Base-by-base conservation (phyloP, 2,888 invertebrate genomes). In the Cantharis rufa region DNA sequence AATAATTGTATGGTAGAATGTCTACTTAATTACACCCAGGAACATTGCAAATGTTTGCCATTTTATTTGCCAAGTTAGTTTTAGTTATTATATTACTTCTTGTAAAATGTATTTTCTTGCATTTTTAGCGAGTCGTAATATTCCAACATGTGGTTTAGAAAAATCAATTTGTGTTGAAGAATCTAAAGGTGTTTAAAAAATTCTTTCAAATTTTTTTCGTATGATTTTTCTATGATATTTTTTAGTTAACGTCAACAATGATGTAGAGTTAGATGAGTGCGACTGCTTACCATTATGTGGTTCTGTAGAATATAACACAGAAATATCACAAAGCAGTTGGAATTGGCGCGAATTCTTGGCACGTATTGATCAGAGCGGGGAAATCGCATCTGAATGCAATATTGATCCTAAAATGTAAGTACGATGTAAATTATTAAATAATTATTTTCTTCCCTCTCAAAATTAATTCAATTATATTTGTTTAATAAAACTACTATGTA, bases 1-100 rank as follows among this genome's bases (percentile, higher is more conserved):
- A 89, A 90, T 70, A 93, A 92, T 84, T 93, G 93, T 82, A 92
- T 92, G 82, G 88, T 92, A 85, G 93, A 93, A 85, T 93, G 93
- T 80, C 85, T 92, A 73, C 89, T 92, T 4, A 92, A 93, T 86
- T 92, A 90, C 78, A 92, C 93, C 0, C 84, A 89, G 70, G 84
- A 86, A 5, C 86, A 88, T 78, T 93, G 93, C 83, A 90, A 89
- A 1, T 93, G 93, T 82, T 92, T 92, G 4, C 91, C 91, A 82
- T 92, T 92, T 80, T 92, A 92, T 70, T 92, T 93, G 91, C 92
- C 92, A 62, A 82, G 87, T 86, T 63, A 10, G 27, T 48, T n/a
- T 0, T 7, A 7, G 32, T 48, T 7, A 63, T 63, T 16, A 2
- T 16, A 18, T 18, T 18, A 21, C 4, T 24, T 9, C 9, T 24